Percentiles rank a stretch among this genome's conserved stretches.
These are phyloP conservation scores for Himantopus leucocephalus DNA, from an alignment of 2,113 vertebrate species.

Conservation along the genomic window DNA sequence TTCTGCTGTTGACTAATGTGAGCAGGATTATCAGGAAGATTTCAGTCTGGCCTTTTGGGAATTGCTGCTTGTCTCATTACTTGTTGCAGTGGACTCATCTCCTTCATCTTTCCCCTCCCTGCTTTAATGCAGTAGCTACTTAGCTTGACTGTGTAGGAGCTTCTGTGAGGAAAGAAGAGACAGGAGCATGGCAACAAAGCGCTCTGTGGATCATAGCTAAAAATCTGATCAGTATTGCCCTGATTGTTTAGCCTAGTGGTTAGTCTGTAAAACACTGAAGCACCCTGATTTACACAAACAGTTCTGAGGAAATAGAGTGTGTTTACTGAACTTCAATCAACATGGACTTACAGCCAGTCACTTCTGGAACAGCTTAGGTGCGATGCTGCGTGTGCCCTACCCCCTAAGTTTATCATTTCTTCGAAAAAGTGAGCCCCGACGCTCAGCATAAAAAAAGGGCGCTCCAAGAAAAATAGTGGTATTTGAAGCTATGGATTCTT, in stretches of 20 bases:
- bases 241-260: fast-evolving
- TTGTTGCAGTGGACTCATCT: not conserved
- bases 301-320: not conserved
- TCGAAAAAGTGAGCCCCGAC: not conserved
- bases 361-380: not conserved
- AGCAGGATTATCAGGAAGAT: not conserved
- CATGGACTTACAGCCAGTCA: not conserved
- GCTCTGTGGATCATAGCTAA: not conserved
- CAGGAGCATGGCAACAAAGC: fast-evolving
- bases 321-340: not conserved
- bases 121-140: not conserved
- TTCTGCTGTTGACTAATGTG: not conserved
- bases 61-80: not conserved
- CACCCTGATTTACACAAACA: fast-evolving
- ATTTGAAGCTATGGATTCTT: not conserved
- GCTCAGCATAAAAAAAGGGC: not conserved
- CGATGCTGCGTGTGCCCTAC: not conserved
- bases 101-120: not conserved
- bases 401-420: not conserved
- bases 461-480: not conserved
- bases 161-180: not conserved
- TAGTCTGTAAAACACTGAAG: not conserved
- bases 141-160: not conserved
- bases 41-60: not conserved
- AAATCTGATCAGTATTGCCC: not conserved